Conservation (phyloP, 2,888 invertebrate species). For the Pollenia angustigena region DNA sequence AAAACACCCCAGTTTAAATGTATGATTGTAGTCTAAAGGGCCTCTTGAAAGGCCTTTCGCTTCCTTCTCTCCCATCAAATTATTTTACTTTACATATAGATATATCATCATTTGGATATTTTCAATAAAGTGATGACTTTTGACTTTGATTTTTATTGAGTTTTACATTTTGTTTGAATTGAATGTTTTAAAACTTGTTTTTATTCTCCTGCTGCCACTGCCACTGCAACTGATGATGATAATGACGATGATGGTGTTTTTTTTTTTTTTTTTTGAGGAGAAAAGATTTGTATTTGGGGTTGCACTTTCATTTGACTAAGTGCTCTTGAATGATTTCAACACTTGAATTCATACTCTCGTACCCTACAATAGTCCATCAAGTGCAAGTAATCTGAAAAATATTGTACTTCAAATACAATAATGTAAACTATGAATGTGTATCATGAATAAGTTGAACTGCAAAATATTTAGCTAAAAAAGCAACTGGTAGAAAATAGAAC, state of each 20-base stretch:
- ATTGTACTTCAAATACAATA: neutral
- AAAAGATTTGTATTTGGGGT: constrained; percentile 20
- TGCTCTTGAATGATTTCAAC: constrained; percentile 61
- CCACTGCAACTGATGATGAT: neutral
- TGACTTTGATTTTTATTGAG: constrained; percentile 63
- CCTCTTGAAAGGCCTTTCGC: neutral
- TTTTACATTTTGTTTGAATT: constrained; percentile 52
- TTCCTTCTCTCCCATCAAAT: too few species aligned
- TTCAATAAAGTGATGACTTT: constrained; percentile 42
- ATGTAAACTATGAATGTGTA: too few species aligned
- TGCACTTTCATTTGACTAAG: constrained; percentile 65
- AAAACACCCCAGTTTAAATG: too few species aligned
- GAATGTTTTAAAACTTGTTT: constrained; percentile 14
- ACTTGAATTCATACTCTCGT: constrained; percentile 5
- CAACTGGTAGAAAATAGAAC: constrained; percentile 4
- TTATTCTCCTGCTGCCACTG: neutral
- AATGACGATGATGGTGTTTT: constrained; percentile 3
- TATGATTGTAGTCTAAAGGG: too few species aligned
- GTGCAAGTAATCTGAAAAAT: neutral
- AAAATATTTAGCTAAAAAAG: neutral
- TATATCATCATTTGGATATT: constrained; percentile 26
- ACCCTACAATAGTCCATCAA: constrained; percentile 7
- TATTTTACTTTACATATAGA: neutral
- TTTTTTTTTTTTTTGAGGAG: constrained; percentile 9
- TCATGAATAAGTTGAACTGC: too few species aligned